A percentile compares a stretch with the other conserved stretches of the same genome.
phyloP scores from a whole-genome alignment of 2,888 invertebrate species.

The Mesodorylaimus sp. region DNA sequence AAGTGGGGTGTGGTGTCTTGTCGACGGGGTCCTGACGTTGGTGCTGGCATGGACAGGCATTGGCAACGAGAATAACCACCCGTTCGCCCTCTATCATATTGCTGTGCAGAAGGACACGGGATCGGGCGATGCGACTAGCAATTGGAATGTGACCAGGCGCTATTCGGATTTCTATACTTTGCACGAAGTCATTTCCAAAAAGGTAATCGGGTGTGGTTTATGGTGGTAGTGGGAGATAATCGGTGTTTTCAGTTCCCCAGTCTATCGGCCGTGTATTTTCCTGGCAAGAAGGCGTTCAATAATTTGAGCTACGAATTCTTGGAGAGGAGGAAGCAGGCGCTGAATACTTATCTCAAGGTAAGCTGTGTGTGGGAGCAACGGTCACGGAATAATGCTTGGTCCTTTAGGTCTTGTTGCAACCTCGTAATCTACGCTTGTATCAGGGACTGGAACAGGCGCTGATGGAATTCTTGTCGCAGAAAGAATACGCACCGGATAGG shows the following conservation, averaged over 20 bases:
- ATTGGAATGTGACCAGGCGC: slow-evolving; percentile 71
- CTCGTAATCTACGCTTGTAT: slow-evolving; percentile 43
- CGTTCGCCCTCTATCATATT: slow-evolving; percentile 27
- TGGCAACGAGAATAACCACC: slow-evolving; percentile 24
- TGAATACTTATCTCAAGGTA: slow-evolving; percentile 57
- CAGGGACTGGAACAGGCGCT: slow-evolving; percentile 39
- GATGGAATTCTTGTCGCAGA: slow-evolving; percentile 25
- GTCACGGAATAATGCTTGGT: background rate
- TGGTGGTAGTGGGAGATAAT: background rate
- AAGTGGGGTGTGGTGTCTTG: too few species aligned
- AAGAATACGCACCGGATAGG: slow-evolving; percentile 18
- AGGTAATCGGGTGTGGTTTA: slow-evolving; percentile 24
- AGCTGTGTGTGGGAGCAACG: background rate
- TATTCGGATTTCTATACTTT: slow-evolving; percentile 86
- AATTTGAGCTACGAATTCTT: slow-evolving; percentile 60
- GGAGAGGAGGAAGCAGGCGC: slow-evolving; percentile 53
- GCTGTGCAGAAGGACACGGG: slow-evolving; percentile 15
- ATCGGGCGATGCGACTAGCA: slow-evolving; percentile 8
- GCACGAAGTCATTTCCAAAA: slow-evolving; percentile 52
- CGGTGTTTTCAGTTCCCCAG: slow-evolving; percentile 49
- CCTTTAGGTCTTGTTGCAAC: slow-evolving; percentile 39
- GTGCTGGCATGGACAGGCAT: too few species aligned
- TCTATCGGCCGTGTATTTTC: slow-evolving; percentile 56
- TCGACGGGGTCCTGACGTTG: too few species aligned
- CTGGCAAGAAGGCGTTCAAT: slow-evolving; percentile 79